Evolutionary conservation across 1,140 invertebrate genomes (phyloP), one percentile per base, ranked within the genome.

Genomic region (Drosophila leontia): DNA sequence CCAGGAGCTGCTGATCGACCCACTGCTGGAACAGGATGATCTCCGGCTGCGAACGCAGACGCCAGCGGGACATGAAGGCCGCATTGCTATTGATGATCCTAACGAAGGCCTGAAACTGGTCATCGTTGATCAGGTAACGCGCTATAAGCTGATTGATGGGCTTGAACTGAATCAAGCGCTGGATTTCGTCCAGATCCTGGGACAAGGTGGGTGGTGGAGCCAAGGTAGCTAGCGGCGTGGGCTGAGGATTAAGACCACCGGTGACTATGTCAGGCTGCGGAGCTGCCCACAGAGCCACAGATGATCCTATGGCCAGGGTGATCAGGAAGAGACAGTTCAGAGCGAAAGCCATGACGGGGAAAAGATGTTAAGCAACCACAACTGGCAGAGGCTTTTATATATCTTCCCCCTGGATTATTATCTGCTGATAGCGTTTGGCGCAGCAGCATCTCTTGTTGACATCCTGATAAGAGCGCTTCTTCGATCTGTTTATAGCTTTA

Each of bases 81-180:
- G 55, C 67, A 4, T 87, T 74, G 55, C 91, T 91, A 50, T 92
- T 92, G 12, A 91, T 44, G 32, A 80, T 82, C 17, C 91, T 67
- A 13, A 92, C 76, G 47, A 92, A 75, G 12, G 78, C 72, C 59
- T 92, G 91, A 48, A 92, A 92, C 71, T 92, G 70, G 9, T 55
- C 85, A 77, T 92, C 91, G 34, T 92, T 92, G 35, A 92, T 59
- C 9, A 92, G 47, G 50, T 92, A 92, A 12, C 91, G 78, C 32
- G 67, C 68, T n/a, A 84, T 34, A 3, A 92, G 58, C 23, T 91
- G 71, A n/a, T 79, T 77, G 6, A 92, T 15, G 4, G 69, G 85
- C 39, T 91, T 77, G 3, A 82, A 71, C 42, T 91, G 88, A 42
- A 92, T 59, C 12, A 91, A 42, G 5, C 68, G 50, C 23, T 60